Percentiles rank a stretch among this genome's conserved stretches.
These are phyloP conservation scores for Alcedo quadribrachys DNA, from an alignment of 2,797 vertebrate species.

Conservation along the genomic window DNA sequence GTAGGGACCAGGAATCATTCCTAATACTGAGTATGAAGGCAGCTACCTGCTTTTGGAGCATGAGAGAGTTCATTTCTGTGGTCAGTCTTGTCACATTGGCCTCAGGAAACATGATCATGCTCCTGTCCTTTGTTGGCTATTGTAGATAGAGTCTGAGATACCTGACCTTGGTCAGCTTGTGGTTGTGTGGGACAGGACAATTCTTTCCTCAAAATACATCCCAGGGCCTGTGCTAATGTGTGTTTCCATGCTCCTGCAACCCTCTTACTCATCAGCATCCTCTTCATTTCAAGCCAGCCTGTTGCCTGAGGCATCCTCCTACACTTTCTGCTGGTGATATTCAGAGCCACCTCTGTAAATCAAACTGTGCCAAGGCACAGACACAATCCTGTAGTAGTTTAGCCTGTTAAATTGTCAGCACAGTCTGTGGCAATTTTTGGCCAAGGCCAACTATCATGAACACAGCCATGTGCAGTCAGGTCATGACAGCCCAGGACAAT, in stretches of 20 bases:
- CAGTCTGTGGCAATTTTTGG: neutral
- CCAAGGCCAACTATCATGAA: neutral
- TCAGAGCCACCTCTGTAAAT: neutral
- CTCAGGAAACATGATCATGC: neutral
- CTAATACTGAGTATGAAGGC: neutral
- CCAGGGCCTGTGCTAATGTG: neutral
- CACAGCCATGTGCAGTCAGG: rapidly evolving
- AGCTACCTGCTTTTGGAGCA: neutral
- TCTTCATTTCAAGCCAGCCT: neutral
- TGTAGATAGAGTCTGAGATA: neutral
- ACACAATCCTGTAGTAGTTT: rapidly evolving
- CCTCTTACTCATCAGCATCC: neutral
- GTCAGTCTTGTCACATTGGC: neutral
- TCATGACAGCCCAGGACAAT: neutral
- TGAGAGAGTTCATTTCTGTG: neutral
- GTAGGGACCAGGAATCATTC: rapidly evolving
- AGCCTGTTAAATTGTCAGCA: neutral
- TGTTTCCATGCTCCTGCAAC: neutral
- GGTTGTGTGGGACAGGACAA: neutral
- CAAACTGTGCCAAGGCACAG: neutral
- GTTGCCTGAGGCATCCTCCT: neutral
- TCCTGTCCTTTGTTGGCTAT: neutral
- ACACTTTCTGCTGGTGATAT: neutral
- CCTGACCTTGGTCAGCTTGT: neutral
- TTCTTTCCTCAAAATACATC: neutral